Percentiles rank a stretch among this genome's conserved stretches.
phyloP scores from a whole-genome alignment of 1,140 invertebrate genomes.

The Chionoecetes opilio region DNA sequence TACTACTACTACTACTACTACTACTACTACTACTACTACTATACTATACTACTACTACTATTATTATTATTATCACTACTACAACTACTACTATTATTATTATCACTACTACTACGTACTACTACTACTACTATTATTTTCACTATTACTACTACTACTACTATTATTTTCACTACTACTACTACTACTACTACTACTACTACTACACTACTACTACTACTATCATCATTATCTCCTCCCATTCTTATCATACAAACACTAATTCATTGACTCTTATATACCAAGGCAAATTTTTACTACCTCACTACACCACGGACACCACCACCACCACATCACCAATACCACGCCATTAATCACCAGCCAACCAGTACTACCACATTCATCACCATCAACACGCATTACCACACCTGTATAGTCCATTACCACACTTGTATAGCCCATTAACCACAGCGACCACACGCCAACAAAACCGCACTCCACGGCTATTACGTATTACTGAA shows the following conservation, averaged over 20 bases:
- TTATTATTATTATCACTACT: not conserved
- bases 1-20: not conserved
- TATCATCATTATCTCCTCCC: not conserved
- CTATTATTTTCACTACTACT: too few relatives aligned
- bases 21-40: constrained; percentile 5
- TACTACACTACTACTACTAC: too few relatives aligned
- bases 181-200: too few relatives aligned
- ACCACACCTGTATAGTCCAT: not conserved
- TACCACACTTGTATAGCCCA: too few relatives aligned
- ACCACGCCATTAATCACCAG: not conserved
- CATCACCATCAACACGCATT: constrained; percentile 8
- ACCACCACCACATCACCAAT: not conserved
- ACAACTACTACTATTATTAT: not conserved
- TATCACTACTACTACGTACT: not conserved
- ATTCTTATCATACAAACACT: not conserved
- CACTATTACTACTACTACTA: too few relatives aligned
- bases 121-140: too few relatives aligned
- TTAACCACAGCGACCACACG: not conserved
- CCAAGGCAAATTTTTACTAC: not conserved
- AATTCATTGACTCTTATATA: not conserved
- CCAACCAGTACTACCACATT: not conserved
- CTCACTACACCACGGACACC: not conserved
- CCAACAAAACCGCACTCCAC: not conserved
- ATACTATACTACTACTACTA: not conserved
- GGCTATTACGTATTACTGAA: not conserved